Base-by-base conservation (phyloP, 2,888 invertebrate species). In the Hoplodrina blanda region DNA sequence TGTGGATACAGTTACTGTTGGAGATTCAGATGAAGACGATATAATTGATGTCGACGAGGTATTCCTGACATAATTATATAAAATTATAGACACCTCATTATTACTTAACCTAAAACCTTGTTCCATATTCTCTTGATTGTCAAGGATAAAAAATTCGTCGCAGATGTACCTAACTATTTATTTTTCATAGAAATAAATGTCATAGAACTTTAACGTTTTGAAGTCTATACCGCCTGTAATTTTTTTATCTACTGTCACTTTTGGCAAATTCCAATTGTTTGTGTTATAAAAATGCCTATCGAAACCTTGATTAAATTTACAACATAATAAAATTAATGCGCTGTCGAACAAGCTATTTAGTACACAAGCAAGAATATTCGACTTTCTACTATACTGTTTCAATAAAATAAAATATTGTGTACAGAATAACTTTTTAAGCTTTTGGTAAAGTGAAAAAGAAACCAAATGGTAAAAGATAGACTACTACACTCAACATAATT, bases 31-130 rank as follows among this genome's bases (percentile, higher is more conserved):
- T 89, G 98, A 98, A 87, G 98, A 99, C 92, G 99, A 99, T 96
- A 97, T 97, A 92, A 98, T 98, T 91, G 98, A 98, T 91, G 96
- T 97, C 83, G 98, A 98, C 96, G 98, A 98, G 97, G 99, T 98
- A 97, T 96, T 94, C 91, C 82, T 84, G 62, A 76, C 56, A 44
- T 77, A 75, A 68, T 60, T 56, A 69, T 78, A 62, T 62, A 59
- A 54, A 54, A 67, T 65, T 69, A 63, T n/a, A 62, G 62, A 71
- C 67, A 61, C 73, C 76, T 81, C 75, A 84, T 80, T 84, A 85
- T 84, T 89, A 87, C 86, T 85, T 92, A 91, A 92, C 89, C 91
- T 90, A 91, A 88, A 92, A 91, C 90, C 97, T 97, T 88, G 95
- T 97, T 97, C 97, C 96, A 87, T 97, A 97, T 91, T 97, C 97